These are phyloP conservation scores for Drosophila suzukii DNA, from an alignment of 1,140 invertebrate genomes.

Conservation along the genomic window DNA sequence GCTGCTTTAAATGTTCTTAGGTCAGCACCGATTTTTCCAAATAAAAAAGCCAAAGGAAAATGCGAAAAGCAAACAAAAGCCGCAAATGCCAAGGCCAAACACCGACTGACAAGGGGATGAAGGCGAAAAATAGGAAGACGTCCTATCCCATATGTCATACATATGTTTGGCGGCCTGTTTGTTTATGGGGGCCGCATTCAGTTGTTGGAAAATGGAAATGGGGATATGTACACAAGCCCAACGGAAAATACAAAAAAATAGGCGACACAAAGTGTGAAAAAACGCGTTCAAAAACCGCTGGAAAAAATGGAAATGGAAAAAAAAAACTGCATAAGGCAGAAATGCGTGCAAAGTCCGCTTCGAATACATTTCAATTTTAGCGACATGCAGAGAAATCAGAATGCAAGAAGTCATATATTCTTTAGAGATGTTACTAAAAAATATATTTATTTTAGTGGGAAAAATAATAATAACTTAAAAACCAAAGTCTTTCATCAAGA, in stretches of 20 bases:
- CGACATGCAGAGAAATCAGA: neutral
- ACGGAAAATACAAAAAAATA: slow-evolving; percentile 32
- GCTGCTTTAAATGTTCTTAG: slow-evolving; percentile 25
- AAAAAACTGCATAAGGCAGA: neutral
- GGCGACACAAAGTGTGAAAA: slow-evolving; percentile 23
- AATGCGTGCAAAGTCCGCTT: slow-evolving; percentile 8
- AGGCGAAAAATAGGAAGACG: slow-evolving; percentile 17
- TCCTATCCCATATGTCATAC: slow-evolving; percentile 42
- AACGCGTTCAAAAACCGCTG: slow-evolving; percentile 21
- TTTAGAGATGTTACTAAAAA: neutral
- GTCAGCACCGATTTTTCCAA: neutral
- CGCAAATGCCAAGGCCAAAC: slow-evolving; percentile 77
- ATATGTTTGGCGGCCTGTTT: slow-evolving; percentile 39
- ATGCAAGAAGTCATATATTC: neutral
- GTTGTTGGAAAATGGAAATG: slow-evolving; percentile 21
- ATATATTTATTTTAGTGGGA: too few species aligned
- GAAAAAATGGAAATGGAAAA: neutral
- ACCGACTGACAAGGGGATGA: slow-evolving; percentile 32
- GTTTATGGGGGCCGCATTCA: slow-evolving; percentile 38
- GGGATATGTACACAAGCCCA: slow-evolving; percentile 34
- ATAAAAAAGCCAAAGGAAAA: neutral
- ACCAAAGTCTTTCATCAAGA: too few species aligned
- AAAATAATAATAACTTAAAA: too few species aligned
- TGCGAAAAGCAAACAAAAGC: slow-evolving; percentile 44
- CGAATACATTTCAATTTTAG: slow-evolving; percentile 65